These are phyloP conservation scores for Atherinomorus stipes DNA, from an alignment of 2,113 vertebrate species.

Conservation along the genomic window DNA sequence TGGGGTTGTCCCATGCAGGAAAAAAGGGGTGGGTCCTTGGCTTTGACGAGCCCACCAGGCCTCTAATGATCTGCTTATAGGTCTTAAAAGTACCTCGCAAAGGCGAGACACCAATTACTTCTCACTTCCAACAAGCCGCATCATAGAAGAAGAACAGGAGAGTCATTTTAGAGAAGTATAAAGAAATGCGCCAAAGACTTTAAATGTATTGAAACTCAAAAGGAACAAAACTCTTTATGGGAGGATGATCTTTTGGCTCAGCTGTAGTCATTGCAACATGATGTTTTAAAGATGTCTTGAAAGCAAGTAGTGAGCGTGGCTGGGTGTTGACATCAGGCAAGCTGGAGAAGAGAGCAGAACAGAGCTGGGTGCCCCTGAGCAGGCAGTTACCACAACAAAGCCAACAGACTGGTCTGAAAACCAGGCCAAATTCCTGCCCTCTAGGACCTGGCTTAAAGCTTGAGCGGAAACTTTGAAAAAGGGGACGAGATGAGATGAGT, in stretches of 20 bases:
- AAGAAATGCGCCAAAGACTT: neutral
- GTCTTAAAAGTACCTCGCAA: constrained; percentile 54
- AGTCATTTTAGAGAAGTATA: constrained; percentile 10
- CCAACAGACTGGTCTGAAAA: constrained; percentile 74
- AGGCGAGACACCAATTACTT: constrained; percentile 33
- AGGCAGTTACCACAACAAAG: constrained; percentile 81
- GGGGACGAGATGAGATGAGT: constrained; percentile 54
- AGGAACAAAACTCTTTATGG: constrained; percentile 18
- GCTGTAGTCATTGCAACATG: constrained; percentile 47
- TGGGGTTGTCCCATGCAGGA: constrained; percentile 41
- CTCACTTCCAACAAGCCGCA: constrained; percentile 20
- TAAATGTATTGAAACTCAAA: constrained; percentile 10
- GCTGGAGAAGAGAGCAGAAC: constrained; percentile 56
- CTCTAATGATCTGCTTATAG: constrained; percentile 57
- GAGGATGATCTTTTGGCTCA: constrained; percentile 32
- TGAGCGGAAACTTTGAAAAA: constrained; percentile 74
- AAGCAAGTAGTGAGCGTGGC: constrained; percentile 57
- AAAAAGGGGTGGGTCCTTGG: constrained; percentile 65
- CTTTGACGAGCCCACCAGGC: constrained; percentile 68
- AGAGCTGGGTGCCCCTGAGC: constrained; percentile 75
- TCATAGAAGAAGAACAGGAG: constrained; percentile 3
- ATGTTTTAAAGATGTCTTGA: constrained; percentile 58
- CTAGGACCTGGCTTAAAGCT: constrained; percentile 77
- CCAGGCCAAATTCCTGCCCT: constrained; percentile 78
- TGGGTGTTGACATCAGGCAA: constrained; percentile 72